These are phyloP conservation scores for Luperina nickerlii DNA, from an alignment of 2,888 invertebrate genomes.

Conservation along the genomic window DNA sequence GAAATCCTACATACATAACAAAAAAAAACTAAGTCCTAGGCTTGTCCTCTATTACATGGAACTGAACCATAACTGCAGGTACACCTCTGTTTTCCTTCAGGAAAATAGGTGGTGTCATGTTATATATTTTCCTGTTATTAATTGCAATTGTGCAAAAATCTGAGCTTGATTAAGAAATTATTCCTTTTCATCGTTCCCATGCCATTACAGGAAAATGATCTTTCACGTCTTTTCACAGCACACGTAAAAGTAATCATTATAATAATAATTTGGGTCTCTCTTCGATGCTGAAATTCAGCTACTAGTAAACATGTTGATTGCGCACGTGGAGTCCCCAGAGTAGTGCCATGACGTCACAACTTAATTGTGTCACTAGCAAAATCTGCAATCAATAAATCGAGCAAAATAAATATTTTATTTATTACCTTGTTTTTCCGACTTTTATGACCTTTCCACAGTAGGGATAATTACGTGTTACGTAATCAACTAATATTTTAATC, in stretches of 20 bases:
- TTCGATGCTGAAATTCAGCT: conserved; percentile 13
- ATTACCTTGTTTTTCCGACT: conserved; percentile 55
- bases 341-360: conserved; percentile 43
- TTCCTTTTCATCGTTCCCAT: background rate
- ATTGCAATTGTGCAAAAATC: background rate
- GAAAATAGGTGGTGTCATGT: background rate
- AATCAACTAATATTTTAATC: conserved; percentile 47
- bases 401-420: conserved; percentile 41
- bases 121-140: too few species aligned
- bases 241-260: background rate
- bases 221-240: background rate
- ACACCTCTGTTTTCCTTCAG: background rate
- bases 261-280: background rate
- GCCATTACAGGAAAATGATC: background rate
- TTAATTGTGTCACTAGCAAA: conserved; percentile 49
- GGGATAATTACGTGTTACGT: conserved; percentile 37
- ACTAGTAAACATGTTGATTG: conserved; percentile 56
- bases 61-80: background rate
- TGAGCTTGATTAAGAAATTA: background rate
- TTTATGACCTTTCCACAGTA: conserved; percentile 33
- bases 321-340: conserved; percentile 10
- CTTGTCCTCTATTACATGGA: too few species aligned
- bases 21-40: too few species aligned
- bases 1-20: too few species aligned
- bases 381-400: conserved; percentile 48